Conservation (phyloP, 2,113 vertebrate species). For the Hyaena hyaena region DNA sequence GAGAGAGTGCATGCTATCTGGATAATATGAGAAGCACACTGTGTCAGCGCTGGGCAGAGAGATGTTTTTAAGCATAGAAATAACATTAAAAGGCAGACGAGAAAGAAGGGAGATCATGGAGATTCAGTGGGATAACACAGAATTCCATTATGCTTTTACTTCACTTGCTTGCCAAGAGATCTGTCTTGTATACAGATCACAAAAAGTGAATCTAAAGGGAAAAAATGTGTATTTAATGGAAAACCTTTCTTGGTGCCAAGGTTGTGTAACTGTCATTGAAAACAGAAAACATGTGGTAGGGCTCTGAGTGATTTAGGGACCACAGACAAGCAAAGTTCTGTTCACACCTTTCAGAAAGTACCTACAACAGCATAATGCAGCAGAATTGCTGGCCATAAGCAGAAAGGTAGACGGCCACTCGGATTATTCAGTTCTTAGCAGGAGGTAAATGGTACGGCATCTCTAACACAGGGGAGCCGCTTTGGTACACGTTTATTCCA, state of each 20-base stretch:
- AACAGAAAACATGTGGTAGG: not conserved
- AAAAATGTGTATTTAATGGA: not conserved
- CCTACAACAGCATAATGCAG: too few relatives aligned
- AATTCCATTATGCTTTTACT: not conserved
- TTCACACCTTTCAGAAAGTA: constrained; percentile 29
- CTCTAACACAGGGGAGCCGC: not conserved
- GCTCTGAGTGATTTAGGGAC: not conserved
- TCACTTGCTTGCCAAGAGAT: not conserved
- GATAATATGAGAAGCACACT: not conserved
- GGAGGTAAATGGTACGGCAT: not conserved
- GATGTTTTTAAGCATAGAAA: not conserved
- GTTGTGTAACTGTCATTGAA: not conserved
- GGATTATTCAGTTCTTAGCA: not conserved
- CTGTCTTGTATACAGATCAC: not conserved
- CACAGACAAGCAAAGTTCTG: not conserved
- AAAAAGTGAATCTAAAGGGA: not conserved
- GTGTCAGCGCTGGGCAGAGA: not conserved
- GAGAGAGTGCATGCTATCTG: not conserved
- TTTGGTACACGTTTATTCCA: not conserved
- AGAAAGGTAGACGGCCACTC: not conserved
- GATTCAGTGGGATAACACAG: not conserved
- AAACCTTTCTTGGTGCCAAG: not conserved
- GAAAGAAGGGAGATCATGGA: not conserved
- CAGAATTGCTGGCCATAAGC: not conserved
- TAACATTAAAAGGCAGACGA: not conserved